These are phyloP conservation scores for Rhodinocichla rosea DNA, from an alignment of 2,113 vertebrate species.

Conservation along the genomic window DNA sequence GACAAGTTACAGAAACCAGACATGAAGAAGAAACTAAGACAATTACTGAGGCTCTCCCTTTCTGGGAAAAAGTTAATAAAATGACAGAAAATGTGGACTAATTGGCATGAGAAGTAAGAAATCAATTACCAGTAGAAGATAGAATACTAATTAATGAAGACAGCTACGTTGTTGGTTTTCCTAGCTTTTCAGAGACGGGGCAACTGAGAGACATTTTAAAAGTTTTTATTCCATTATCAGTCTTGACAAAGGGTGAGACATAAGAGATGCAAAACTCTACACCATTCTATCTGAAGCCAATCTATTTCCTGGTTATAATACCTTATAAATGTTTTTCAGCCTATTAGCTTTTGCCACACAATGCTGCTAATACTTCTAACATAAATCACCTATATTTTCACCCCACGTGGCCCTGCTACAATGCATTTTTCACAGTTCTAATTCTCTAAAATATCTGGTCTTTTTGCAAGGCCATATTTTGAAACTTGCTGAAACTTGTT, in stretches of 20 bases:
- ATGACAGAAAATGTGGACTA: not conserved
- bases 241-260: too few relatives aligned
- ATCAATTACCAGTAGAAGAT: not conserved
- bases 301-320: too few relatives aligned
- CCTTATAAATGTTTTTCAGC: too few relatives aligned
- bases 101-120: not conserved
- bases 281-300: too few relatives aligned
- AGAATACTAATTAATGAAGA: not conserved
- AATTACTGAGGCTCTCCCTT: not conserved
- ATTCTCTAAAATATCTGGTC: not conserved
- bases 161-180: not conserved
- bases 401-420: not conserved
- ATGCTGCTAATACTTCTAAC: not conserved
- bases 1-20: not conserved
- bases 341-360: too few relatives aligned
- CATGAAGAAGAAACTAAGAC: not conserved
- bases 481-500: not conserved
- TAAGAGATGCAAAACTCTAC: too few relatives aligned
- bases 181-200: too few relatives aligned
- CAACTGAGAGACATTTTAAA: too few relatives aligned
- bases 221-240: too few relatives aligned
- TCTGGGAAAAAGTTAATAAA: not conserved
- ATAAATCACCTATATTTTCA: not conserved
- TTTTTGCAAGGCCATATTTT: not conserved
- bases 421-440: not conserved